phyloP scores from a whole-genome alignment of 2,888 invertebrate species.

The Cephus sareptanus region DNA sequence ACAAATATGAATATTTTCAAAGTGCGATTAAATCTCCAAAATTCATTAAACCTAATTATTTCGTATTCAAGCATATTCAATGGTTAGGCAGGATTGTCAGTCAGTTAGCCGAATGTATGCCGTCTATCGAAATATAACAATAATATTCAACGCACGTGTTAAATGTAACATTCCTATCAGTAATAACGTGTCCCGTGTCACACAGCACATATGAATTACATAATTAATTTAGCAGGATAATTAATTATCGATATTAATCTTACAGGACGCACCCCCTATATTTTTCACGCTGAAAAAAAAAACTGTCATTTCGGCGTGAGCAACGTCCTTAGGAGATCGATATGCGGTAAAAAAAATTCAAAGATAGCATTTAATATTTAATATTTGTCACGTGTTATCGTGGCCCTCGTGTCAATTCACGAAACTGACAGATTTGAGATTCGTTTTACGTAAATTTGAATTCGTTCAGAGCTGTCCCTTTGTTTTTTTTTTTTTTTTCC shows the following conservation, averaged over 20 bases:
- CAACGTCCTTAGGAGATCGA: not conserved
- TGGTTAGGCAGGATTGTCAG: not conserved
- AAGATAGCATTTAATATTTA: not conserved
- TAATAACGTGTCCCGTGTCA: not conserved
- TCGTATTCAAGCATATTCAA: not conserved
- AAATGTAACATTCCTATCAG: not conserved
- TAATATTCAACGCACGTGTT: not conserved
- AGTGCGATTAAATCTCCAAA: not conserved
- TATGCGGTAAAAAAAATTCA: not conserved
- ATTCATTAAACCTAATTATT: not conserved
- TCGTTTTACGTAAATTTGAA: not conserved
- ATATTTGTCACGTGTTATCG: not conserved
- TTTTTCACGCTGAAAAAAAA: not conserved
- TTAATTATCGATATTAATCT: not conserved
- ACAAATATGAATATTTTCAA: not conserved
- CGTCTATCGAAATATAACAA: not conserved
- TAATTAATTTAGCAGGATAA: not conserved
- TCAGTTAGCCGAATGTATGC: not conserved
- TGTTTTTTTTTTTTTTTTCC: not conserved
- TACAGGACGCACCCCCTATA: not conserved
- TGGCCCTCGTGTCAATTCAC: not conserved
- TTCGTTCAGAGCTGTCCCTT: not conserved
- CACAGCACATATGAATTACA: not conserved
- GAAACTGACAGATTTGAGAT: not conserved
- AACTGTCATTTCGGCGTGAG: not conserved